Evolutionary conservation across 2,113 vertebrate species (phyloP), one percentile per base, ranked within the genome.

Genomic region (Dasyornis broadbenti): DNA sequence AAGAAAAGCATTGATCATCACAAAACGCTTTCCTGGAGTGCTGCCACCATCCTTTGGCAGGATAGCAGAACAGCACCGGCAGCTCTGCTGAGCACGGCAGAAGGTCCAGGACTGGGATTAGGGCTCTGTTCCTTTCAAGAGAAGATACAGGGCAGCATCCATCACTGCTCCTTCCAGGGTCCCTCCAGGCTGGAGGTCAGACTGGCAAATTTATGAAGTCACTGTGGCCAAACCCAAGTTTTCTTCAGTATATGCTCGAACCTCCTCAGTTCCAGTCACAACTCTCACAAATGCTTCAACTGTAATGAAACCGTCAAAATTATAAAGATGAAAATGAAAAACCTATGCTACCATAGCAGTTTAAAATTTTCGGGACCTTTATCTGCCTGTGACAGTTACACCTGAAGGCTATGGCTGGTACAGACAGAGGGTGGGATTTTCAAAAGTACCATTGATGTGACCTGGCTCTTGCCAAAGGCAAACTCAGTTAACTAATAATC

Each of bases 11-110:
- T 0, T 10, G 44, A 50, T 54, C 77, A 37, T 39, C 44, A 72
- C 47, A 75, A 59, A 85, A 23, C 3, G 6, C 45, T 75, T 89
- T 87, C 14, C 78, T 90, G 90, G 78, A 78, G 49, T 31, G 65
- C 84, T 95, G 94, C 90, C 95, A 95, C 87, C 81, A 60, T 75
- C 64, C 77, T 75, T 87, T 0, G 4, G 84, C 14, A 83, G 61
- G 69, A 75, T 16, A 52, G 71, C 82, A 82, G 57, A 89, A 94
- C 56, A 91, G 81, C 92, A 89, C 27, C 11, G 0, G 59, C 87
- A 82, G 86, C 84, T 61, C 30, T 17, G 44, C 81, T 16, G 65
- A 79, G 73, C 14, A 0, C 22, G 16, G 64, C 26, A 59, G 26
- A 37, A 66, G 60, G 39, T 91, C 45, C 78, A 45, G 82, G 33